Evolutionary conservation across 2,113 vertebrate species (phyloP).

Genomic region (Condylura cristata): DNA sequence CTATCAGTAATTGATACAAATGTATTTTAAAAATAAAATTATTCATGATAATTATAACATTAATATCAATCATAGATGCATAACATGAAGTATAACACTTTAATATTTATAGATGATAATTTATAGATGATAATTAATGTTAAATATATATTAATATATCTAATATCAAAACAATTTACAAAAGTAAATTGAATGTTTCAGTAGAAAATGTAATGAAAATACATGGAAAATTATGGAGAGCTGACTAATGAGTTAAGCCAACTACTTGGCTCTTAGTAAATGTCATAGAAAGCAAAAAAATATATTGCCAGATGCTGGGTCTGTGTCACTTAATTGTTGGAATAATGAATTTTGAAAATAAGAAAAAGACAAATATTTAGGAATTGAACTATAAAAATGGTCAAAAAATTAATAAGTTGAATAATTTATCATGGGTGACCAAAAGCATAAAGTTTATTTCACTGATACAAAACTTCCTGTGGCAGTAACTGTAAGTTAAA

Average conservation of each 20-base stretch:
- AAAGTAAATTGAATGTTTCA: constrained; percentile 35
- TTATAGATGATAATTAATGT: neutral
- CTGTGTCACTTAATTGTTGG: constrained; percentile 51
- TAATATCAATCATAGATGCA: neutral
- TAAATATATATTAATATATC: neutral
- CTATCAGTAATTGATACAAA: neutral
- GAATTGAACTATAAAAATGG: constrained; percentile 43
- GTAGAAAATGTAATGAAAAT: constrained; percentile 59
- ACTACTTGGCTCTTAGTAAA: constrained; percentile 63
- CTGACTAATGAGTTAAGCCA: constrained; percentile 60
- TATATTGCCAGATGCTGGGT: constrained; percentile 62
- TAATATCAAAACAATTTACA: neutral
- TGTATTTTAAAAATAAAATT: neutral
- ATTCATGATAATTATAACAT: neutral
- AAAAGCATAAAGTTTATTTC: neutral
- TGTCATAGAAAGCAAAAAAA: constrained; percentile 65
- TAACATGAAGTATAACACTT: neutral
- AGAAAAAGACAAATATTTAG: constrained; percentile 48
- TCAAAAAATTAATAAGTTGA: neutral
- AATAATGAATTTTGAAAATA: constrained; percentile 66
- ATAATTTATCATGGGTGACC: neutral
- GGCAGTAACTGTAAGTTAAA: neutral
- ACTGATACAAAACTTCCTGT: neutral
- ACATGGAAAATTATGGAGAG: constrained; percentile 59
- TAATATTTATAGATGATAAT: neutral